Evolutionary conservation across 2,888 invertebrate species (phyloP).

Genomic region (Trachelus stipa): DNA sequence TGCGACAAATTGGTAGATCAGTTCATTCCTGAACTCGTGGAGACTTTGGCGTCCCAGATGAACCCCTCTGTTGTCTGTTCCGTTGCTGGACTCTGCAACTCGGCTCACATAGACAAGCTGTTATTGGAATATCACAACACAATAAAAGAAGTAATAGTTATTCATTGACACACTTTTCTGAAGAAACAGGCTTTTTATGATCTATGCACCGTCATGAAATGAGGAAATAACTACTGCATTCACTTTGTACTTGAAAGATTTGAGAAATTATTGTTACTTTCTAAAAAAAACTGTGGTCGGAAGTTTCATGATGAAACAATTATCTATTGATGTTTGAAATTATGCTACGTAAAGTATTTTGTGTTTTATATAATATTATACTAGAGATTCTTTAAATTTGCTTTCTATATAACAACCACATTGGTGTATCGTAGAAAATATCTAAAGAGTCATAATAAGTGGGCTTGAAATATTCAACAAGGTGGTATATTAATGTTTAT

Average conservation of each 20-base stretch:
- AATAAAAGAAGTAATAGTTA: neutral
- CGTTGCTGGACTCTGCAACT: slow-evolving; percentile 90
- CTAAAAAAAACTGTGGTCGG: neutral
- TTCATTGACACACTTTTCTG: neutral
- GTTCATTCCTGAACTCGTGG: slow-evolving; percentile 88
- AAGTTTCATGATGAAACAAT: neutral
- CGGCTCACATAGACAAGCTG: slow-evolving; percentile 75
- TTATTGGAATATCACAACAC: slow-evolving; percentile 68
- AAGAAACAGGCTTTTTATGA: neutral
- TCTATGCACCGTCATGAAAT: neutral
- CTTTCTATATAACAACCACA: neutral
- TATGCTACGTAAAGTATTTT: neutral
- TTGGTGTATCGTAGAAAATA: neutral
- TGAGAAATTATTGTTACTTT: neutral
- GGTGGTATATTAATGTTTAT: neutral
- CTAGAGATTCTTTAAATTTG: neutral
- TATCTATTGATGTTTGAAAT: neutral
- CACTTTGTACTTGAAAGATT: neutral
- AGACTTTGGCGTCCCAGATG: slow-evolving; percentile 90
- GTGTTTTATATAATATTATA: neutral
- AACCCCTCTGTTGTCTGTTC: slow-evolving; percentile 90
- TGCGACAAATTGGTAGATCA: slow-evolving; percentile 85
- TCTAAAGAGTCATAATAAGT: neutral
- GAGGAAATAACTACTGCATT: neutral
- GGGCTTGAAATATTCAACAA: neutral